phyloP scores from a whole-genome alignment of 2,888 invertebrate genomes.

The Microplitis manilae region DNA sequence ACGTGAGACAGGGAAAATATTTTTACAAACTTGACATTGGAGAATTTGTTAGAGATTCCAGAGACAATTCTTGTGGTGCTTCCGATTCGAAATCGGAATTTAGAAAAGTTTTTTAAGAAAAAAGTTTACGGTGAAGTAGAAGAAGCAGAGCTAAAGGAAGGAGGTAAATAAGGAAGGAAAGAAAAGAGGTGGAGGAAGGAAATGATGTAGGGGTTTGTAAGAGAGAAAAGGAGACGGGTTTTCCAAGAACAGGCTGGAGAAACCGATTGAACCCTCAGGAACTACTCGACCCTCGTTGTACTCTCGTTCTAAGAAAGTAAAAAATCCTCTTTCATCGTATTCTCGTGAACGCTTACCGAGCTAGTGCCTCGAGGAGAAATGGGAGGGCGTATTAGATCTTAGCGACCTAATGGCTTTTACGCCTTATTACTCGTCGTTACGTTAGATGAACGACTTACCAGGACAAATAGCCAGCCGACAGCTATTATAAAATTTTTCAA shows the following conservation, averaged over 20 bases:
- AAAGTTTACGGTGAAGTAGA: background rate
- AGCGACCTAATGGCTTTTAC: slow-evolving; percentile 54
- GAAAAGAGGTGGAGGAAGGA: background rate
- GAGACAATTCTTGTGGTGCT: background rate
- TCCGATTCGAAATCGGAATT: slow-evolving; percentile 18
- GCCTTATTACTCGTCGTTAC: slow-evolving; percentile 55
- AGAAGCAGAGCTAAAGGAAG: background rate
- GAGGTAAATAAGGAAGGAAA: background rate
- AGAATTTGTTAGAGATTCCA: slow-evolving; percentile 15
- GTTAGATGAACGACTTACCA: slow-evolving; percentile 37
- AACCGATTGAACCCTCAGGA: slow-evolving; percentile 27
- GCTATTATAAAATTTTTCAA: slow-evolving; percentile 29
- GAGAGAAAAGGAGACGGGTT: background rate
- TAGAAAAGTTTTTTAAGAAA: background rate
- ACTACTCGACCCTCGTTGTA: slow-evolving; percentile 6
- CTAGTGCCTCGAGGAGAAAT: slow-evolving; percentile 26
- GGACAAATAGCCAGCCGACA: slow-evolving; percentile 29
- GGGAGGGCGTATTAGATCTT: slow-evolving; percentile 41
- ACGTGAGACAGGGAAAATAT: background rate
- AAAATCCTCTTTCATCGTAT: slow-evolving; percentile 50
- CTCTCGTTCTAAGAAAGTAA: slow-evolving; percentile 25
- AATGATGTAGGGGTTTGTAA: background rate
- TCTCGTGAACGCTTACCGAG: background rate
- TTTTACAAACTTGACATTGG: slow-evolving; percentile 12
- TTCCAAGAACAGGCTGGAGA: background rate